Conservation (phyloP, 2,797 vertebrate genomes). For the Chiloscyllium punctatum region DNA sequence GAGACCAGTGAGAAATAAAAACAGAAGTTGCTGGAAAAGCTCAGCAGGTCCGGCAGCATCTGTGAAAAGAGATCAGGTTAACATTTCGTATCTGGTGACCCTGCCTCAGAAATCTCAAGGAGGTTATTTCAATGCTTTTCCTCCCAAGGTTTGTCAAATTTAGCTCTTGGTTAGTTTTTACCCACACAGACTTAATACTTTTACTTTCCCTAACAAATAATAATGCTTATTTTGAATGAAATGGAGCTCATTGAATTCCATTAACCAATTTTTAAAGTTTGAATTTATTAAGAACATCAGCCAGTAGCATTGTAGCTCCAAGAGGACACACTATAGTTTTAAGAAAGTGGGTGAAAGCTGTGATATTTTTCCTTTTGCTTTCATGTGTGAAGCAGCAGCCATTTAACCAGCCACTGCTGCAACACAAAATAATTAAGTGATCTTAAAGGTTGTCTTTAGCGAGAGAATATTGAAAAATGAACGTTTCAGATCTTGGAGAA, state of each 20-base stretch:
- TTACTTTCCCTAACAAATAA: not conserved
- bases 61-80: not conserved
- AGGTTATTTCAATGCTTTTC: not conserved
- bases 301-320: not conserved
- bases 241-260: not conserved
- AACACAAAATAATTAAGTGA: constrained; percentile 34
- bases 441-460: constrained; percentile 33
- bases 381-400: constrained; percentile 28
- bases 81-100: not conserved
- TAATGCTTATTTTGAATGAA: not conserved
- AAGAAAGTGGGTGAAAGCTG: constrained; percentile 28
- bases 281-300: not conserved
- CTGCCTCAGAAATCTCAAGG: not conserved
- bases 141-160: not conserved
- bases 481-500: constrained; percentile 21
- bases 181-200: not conserved
- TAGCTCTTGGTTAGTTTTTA: not conserved
- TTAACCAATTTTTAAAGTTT: not conserved
- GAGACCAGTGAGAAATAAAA: not conserved
- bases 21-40: not conserved
- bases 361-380: not conserved
- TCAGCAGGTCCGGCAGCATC: not conserved
- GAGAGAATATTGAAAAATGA: constrained; percentile 32
- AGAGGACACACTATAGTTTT: not conserved
- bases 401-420: constrained; percentile 26